phyloP scores from a whole-genome alignment of 2,888 invertebrate species.

The Priocnemis perturbator region DNA sequence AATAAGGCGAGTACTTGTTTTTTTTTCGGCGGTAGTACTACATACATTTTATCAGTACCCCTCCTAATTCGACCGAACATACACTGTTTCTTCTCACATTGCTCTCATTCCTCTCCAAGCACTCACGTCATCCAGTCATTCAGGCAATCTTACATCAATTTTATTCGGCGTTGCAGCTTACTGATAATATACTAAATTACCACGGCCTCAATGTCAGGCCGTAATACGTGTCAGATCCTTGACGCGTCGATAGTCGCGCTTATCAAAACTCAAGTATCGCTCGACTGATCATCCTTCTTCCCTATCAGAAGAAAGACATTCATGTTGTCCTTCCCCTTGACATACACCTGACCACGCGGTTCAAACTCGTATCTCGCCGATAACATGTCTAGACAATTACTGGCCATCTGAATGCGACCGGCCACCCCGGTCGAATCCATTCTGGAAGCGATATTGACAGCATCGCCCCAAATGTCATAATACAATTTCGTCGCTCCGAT shows the following conservation, averaged over 20 bases:
- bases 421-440: conserved; percentile 98
- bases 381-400: conserved; percentile 84
- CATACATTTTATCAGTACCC: conserved; percentile 2
- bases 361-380: conserved; percentile 89
- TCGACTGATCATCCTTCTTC: conserved; percentile 71
- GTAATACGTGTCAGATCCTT: conserved; percentile 22
- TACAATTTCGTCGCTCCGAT: conserved; percentile 97
- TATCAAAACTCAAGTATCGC: conserved; percentile 14
- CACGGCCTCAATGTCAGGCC: conserved; percentile 20
- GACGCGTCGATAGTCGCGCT: conserved; percentile 7
- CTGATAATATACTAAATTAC: conserved; percentile 10
- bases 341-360: conserved; percentile 94
- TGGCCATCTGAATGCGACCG: conserved; percentile 89
- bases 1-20: conserved; percentile 56
- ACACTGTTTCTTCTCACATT: neutral
- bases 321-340: conserved; percentile 98
- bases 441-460: conserved; percentile 96
- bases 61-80: conserved; percentile 4
- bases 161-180: conserved; percentile 10
- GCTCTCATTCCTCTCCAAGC: conserved; percentile 2
- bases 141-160: neutral
- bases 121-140: neutral
- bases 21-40: conserved; percentile 27
- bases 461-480: conserved; percentile 99
- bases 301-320: conserved; percentile 87